These are phyloP conservation scores for Coecobrya sp. DNA, from an alignment of 2,888 invertebrate species.

Conservation along the genomic window DNA sequence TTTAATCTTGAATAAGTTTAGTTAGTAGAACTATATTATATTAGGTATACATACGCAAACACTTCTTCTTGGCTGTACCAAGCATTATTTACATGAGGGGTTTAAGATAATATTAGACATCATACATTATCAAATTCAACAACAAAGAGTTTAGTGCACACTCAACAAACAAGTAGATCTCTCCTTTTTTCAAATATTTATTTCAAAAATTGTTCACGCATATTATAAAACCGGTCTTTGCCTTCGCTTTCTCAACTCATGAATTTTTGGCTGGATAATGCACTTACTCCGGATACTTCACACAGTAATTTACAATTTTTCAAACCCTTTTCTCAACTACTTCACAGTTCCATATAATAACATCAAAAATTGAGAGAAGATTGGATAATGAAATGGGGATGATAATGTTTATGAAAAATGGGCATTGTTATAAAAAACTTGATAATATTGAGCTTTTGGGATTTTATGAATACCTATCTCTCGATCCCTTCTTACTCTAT, in stretches of 20 bases:
- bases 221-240: conserved; percentile 76
- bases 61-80: neutral
- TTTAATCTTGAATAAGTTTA: too few species aligned
- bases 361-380: conserved; percentile 16
- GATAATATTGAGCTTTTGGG: conserved; percentile 46
- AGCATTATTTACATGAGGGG: too few species aligned
- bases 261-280: conserved; percentile 56
- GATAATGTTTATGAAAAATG: conserved; percentile 53
- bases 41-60: too few species aligned
- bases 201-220: conserved; percentile 74
- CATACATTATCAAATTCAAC: conserved; percentile 43
- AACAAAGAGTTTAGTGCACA: conserved; percentile 28
- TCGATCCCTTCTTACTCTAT: neutral
- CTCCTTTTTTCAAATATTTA: conserved; percentile 67
- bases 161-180: conserved; percentile 67
- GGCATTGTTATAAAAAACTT: conserved; percentile 29
- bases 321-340: conserved; percentile 46
- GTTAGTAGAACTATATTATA: too few species aligned
- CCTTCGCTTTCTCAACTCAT: conserved; percentile 14
- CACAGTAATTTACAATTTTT: conserved; percentile 70
- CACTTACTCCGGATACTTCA: conserved; percentile 71
- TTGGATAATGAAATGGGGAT: conserved; percentile 52
- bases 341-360: conserved; percentile 60
- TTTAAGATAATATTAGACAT: conserved; percentile 29
- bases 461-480: conserved; percentile 21